phyloP scores from a whole-genome alignment of 2,113 vertebrate genomes.

The Orthonyx spaldingii region DNA sequence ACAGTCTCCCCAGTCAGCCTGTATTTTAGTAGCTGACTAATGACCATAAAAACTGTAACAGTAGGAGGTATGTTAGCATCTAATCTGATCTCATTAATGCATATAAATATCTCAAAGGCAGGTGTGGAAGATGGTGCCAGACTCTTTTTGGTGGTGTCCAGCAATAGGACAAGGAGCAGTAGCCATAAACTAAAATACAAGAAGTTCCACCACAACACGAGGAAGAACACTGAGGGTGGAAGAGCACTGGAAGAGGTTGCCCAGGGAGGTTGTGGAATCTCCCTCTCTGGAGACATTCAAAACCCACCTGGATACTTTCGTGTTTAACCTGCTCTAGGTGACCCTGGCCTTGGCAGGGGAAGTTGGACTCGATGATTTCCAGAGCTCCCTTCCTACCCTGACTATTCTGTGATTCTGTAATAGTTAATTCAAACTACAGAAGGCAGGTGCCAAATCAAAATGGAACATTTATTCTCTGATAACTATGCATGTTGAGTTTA shows the following conservation, averaged over 20 bases:
- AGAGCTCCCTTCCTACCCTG: not conserved
- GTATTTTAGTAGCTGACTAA: not conserved
- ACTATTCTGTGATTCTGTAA: not conserved
- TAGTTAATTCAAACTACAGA: not conserved
- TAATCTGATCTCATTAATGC: not conserved
- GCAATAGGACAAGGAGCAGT: not conserved
- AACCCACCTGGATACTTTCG: not conserved
- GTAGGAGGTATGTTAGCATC: not conserved
- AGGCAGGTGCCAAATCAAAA: not conserved
- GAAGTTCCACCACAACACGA: not conserved
- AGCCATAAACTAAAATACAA: not conserved
- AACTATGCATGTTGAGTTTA: not conserved
- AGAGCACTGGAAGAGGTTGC: not conserved
- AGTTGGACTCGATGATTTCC: not conserved
- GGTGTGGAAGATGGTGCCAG: fast-evolving
- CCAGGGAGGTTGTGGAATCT: not conserved
- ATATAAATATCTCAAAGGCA: not conserved
- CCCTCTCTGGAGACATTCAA: not conserved
- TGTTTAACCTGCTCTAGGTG: not conserved
- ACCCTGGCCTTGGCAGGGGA: not conserved
- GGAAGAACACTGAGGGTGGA: not conserved
- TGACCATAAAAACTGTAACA: not conserved
- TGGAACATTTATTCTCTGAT: not conserved
- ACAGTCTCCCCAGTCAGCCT: not conserved
- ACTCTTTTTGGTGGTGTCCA: not conserved